phyloP scores from a whole-genome alignment of 2,113 vertebrate species.

The Nicator chloris region DNA sequence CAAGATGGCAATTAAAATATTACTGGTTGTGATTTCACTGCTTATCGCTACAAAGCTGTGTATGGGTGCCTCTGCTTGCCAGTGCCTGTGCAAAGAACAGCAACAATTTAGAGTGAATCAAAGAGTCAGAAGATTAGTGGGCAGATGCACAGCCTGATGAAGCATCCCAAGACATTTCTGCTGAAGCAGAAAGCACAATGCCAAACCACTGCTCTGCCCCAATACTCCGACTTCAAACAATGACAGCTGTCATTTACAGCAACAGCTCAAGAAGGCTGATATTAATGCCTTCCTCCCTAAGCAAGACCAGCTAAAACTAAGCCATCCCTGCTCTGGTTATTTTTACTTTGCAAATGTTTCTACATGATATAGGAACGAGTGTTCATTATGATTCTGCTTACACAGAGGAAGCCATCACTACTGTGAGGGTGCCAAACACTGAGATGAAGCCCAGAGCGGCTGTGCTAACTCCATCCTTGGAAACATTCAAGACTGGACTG shows the following conservation, averaged over 20 bases:
- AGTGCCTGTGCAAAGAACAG: background rate
- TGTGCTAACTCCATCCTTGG: background rate
- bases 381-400: background rate
- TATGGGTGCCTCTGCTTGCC: rapidly evolving
- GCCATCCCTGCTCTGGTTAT: background rate
- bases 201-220: background rate
- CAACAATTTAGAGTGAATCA: background rate
- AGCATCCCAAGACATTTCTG: background rate
- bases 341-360: background rate
- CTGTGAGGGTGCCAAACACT: background rate
- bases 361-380: background rate
- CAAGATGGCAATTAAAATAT: background rate
- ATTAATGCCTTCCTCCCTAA: background rate
- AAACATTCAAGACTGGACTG: background rate
- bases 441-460: background rate
- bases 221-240: background rate
- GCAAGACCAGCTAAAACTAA: background rate
- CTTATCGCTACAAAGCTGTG: background rate
- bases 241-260: background rate
- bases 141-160: background rate
- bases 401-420: background rate
- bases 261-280: background rate
- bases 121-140: background rate
- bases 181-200: background rate
- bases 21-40: background rate